Percentiles rank a stretch among this genome's conserved stretches.
Evolutionary conservation across 2,888 invertebrate species (phyloP).

Genomic region (Acronicta psi): DNA sequence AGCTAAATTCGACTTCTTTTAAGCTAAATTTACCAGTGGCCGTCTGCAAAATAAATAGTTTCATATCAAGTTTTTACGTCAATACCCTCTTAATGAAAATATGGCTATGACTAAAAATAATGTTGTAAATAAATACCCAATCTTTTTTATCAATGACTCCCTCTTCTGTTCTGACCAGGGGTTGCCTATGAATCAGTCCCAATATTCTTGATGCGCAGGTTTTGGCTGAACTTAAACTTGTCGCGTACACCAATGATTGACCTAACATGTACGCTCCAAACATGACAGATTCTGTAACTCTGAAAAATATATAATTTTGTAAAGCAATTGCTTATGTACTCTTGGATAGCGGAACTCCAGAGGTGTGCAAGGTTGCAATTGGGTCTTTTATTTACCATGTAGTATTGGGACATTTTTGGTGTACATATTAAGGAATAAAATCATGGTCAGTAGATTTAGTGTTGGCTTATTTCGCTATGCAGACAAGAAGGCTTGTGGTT

Average conservation of each 20-base stretch:
- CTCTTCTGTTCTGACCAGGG: slow-evolving; percentile 71
- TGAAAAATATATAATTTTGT: slow-evolving; percentile 59
- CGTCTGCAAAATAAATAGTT: slow-evolving; percentile 70
- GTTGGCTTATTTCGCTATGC: too few relatives aligned
- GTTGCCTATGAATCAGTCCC: slow-evolving; percentile 69
- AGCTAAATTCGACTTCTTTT: slow-evolving; percentile 92
- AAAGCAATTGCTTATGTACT: too few relatives aligned
- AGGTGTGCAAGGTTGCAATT: too few relatives aligned
- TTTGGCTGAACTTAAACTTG: slow-evolving; percentile 92
- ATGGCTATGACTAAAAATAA: background rate
- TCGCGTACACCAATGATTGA: slow-evolving; percentile 92
- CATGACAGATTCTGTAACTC: slow-evolving; percentile 92
- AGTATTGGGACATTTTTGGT: too few relatives aligned
- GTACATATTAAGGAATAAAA: too few relatives aligned
- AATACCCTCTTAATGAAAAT: background rate
- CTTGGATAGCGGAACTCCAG: too few relatives aligned
- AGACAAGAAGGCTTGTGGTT: too few relatives aligned
- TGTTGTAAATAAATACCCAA: slow-evolving; percentile 73
- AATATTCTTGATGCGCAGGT: slow-evolving; percentile 75
- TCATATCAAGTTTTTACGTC: background rate
- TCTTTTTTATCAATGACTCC: slow-evolving; percentile 71
- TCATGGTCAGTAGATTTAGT: too few relatives aligned
- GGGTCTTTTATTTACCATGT: too few relatives aligned
- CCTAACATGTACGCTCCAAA: slow-evolving; percentile 94
- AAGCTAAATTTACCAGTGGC: slow-evolving; percentile 91